These are phyloP conservation scores for Stictonetta naevosa DNA, from an alignment of 2,113 vertebrate genomes.

Conservation along the genomic window DNA sequence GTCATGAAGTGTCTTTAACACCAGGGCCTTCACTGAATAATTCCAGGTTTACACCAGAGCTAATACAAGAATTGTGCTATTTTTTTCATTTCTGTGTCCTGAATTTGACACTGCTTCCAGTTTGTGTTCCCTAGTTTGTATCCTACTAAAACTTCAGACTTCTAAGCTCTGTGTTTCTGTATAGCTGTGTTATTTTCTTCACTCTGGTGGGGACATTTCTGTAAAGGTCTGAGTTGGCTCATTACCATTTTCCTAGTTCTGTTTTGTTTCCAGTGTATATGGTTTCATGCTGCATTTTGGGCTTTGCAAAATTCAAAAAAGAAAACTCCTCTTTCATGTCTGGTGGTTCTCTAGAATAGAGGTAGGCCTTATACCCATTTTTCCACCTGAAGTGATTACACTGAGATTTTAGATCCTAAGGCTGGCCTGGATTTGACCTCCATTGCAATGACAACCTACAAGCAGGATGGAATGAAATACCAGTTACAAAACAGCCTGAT, in stretches of 20 bases:
- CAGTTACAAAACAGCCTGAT: not conserved
- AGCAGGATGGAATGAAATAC: conserved; percentile 13
- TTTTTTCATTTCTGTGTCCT: not conserved
- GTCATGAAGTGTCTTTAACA: not conserved
- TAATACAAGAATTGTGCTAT: not conserved
- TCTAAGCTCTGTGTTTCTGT: not conserved
- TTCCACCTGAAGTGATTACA: not conserved
- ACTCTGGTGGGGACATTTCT: not conserved
- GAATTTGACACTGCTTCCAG: not conserved
- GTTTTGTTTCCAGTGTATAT: not conserved
- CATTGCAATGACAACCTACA: not conserved
- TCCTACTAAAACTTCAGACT: not conserved
- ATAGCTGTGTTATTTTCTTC: not conserved
- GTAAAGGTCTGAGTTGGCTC: not conserved
- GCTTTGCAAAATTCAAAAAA: not conserved
- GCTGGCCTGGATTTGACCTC: conserved; percentile 6
- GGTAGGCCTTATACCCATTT: not conserved
- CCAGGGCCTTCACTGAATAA: not conserved
- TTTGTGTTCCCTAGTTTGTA: not conserved
- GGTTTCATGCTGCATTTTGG: not conserved
- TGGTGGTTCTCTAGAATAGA: not conserved
- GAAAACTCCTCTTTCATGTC: not conserved
- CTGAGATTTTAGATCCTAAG: not conserved
- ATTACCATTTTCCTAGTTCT: not conserved
- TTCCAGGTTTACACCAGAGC: not conserved